phyloP scores from a whole-genome alignment of 2,888 invertebrate species.

The Euphydryas editha region DNA sequence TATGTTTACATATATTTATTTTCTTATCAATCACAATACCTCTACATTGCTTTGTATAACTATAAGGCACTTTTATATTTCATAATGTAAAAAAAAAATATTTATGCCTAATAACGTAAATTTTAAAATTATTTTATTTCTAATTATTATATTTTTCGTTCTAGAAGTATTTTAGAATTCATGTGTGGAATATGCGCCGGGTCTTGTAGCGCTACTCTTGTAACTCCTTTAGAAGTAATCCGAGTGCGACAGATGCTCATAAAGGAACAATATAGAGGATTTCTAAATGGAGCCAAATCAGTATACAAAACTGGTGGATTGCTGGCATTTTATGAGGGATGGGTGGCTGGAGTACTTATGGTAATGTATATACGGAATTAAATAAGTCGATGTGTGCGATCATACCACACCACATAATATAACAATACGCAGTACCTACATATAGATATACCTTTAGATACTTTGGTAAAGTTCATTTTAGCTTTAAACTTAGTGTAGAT shows the following conservation, averaged over 20 bases:
- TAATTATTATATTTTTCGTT: background rate
- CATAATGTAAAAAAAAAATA: background rate
- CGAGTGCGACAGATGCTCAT: conserved; percentile 71
- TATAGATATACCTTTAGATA: too few species aligned
- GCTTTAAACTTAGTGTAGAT: too few species aligned
- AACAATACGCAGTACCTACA: too few species aligned
- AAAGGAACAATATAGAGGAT: conserved; percentile 63
- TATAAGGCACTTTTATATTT: background rate
- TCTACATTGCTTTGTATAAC: background rate
- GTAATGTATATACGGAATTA: conserved; percentile 44
- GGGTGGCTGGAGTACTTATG: conserved; percentile 65
- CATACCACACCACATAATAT: too few species aligned
- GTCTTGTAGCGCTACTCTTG: conserved; percentile 56
- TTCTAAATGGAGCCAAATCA: conserved; percentile 57
- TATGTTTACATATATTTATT: too few species aligned
- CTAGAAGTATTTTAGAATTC: conserved; percentile 52
- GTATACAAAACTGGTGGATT: conserved; percentile 68
- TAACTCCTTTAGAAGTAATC: conserved; percentile 69
- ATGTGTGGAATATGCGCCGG: conserved; percentile 64
- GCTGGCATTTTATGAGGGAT: conserved; percentile 68
- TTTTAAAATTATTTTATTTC: too few species aligned
- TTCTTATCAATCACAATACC: too few species aligned
- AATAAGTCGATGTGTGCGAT: background rate
- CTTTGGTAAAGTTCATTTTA: too few species aligned
- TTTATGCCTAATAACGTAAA: too few species aligned